Conservation (phyloP, 2,888 invertebrate genomes). For the Podabrus alpinus region DNA sequence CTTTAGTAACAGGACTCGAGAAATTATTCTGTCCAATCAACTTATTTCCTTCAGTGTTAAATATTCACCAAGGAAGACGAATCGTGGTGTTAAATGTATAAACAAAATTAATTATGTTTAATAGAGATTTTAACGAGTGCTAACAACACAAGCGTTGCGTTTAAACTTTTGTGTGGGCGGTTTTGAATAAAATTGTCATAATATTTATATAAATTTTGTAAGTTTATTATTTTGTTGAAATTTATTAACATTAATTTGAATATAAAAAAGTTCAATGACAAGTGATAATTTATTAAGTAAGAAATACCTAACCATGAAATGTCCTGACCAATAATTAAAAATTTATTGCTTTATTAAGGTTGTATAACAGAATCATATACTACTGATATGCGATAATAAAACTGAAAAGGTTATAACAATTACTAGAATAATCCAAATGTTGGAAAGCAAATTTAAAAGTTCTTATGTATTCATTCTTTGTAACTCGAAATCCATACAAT, state of each 20-base stretch:
- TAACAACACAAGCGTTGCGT: neutral
- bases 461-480: constrained; percentile 14
- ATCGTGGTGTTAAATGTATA: neutral
- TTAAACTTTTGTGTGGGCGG: neutral
- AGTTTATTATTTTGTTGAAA: neutral
- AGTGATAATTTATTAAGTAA: neutral
- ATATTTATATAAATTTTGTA: neutral
- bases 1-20: neutral
- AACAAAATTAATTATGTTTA: neutral
- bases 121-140: neutral
- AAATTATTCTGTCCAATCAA: neutral
- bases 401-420: neutral
- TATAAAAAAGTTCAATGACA: neutral
- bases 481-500: constrained; percentile 20
- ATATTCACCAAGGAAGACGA: neutral
- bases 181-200: neutral
- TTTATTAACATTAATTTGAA: neutral
- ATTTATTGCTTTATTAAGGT: neutral
- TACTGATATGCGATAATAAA: neutral
- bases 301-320: neutral
- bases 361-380: neutral
- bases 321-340: neutral
- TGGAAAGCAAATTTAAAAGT: neutral
- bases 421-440: neutral
- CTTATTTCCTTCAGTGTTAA: neutral